A percentile compares a stretch with the other conserved stretches of the same genome.
These are phyloP conservation scores for Melanotaenia nigrans DNA, from an alignment of 2,797 vertebrate species.

Conservation along the genomic window DNA sequence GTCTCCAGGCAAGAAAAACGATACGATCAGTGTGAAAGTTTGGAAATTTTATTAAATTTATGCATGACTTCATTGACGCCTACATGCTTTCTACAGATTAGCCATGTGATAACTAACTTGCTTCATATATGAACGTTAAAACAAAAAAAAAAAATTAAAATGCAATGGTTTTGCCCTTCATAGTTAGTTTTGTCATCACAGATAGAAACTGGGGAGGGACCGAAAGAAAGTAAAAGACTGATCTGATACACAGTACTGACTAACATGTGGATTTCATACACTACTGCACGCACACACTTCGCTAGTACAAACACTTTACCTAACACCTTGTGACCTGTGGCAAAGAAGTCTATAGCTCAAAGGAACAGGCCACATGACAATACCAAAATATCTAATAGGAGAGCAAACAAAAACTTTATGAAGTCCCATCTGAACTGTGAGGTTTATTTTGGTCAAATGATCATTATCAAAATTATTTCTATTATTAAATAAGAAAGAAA, in stretches of 20 bases:
- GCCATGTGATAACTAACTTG: neutral
- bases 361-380: neutral
- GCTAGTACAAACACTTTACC: slow-evolving; percentile 20
- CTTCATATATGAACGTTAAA: slow-evolving; percentile 22
- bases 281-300: slow-evolving; percentile 7
- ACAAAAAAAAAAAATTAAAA: slow-evolving; percentile 53
- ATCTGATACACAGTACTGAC: slow-evolving; percentile 37
- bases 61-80: neutral
- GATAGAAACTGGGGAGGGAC: slow-evolving; percentile 36
- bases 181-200: slow-evolving; percentile 36
- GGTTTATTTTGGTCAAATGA: neutral
- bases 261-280: slow-evolving; percentile 29
- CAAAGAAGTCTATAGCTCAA: slow-evolving; percentile 16
- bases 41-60: neutral
- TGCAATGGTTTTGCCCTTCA: slow-evolving; percentile 30
- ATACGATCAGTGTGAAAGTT: neutral
- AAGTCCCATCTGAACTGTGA: neutral
- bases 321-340: slow-evolving; percentile 11
- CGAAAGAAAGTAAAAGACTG: slow-evolving; percentile 42
- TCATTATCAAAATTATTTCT: neutral
- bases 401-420: neutral
- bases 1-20: slow-evolving; percentile 10
- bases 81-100: neutral
- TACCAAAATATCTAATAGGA: neutral
- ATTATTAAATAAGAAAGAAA: neutral